phyloP scores from a whole-genome alignment of 2,888 invertebrate species.

The Drymonia ruficornis region DNA sequence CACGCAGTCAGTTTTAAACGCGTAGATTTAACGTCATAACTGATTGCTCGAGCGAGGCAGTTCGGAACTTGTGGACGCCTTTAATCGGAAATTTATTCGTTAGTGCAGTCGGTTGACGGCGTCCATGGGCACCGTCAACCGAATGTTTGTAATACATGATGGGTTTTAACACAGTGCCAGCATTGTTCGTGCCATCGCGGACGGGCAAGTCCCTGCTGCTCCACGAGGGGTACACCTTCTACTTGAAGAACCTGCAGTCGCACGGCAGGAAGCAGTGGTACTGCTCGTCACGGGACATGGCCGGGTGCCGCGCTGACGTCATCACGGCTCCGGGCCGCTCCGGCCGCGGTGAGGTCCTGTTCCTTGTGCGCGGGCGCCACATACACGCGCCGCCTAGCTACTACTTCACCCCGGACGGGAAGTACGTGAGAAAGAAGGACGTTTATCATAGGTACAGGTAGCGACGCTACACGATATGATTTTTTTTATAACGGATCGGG shows the following conservation, averaged over 20 bases:
- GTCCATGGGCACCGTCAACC: conserved; percentile 25
- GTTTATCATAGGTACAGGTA: conserved; percentile 78
- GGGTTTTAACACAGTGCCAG: conserved; percentile 65
- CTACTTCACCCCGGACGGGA: conserved; percentile 78
- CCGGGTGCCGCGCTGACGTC: conserved; percentile 78
- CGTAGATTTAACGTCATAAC: no score
- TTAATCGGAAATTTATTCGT: conserved; percentile 28
- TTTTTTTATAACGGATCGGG: conserved; percentile 11
- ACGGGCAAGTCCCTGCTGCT: conserved; percentile 78
- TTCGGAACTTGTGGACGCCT: no score
- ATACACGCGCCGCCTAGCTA: conserved; percentile 78
- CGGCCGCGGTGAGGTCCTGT: conserved; percentile 71
- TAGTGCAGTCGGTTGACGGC: conserved; percentile 28
- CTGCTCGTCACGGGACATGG: conserved; percentile 80
- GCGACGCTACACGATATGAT: conserved; percentile 33
- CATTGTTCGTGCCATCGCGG: conserved; percentile 80
- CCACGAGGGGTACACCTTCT: conserved; percentile 79
- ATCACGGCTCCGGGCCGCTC: conserved; percentile 70
- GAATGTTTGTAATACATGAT: conserved; percentile 43
- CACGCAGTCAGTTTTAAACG: no score
- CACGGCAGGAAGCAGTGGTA: conserved; percentile 81
- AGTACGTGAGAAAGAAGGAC: conserved; percentile 78
- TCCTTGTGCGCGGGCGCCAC: conserved; percentile 74
- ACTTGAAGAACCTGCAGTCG: conserved; percentile 78
- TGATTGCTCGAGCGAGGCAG: no score